Evolutionary conservation across 2,113 vertebrate genomes (phyloP), one percentile per base, ranked within the genome.

Genomic region (Diphyllodes magnificus): DNA sequence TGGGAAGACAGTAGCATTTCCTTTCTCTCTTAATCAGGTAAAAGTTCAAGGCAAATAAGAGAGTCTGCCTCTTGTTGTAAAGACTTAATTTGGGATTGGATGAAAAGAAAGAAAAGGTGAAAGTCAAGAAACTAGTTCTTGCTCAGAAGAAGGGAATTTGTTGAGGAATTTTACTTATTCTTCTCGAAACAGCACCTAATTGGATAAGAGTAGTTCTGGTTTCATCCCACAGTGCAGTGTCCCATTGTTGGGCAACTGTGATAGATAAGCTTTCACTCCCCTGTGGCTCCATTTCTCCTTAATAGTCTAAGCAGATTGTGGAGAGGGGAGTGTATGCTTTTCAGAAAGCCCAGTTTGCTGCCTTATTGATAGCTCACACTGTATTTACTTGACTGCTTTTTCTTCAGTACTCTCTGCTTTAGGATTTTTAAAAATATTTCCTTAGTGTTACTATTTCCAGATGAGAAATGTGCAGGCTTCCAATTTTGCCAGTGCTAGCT

Each of bases 291-390:
- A 5, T 49, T 93, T 90, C 73, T 87, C 13, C 50, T 85, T 87
- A 51, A 40, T 13, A 61, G 28, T 71, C 42, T 57, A 42, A 72
- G 54, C 1, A 0, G 27, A 40, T 63, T 56, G 31, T 63, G 49
- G 24, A 21, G 0, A 1, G 4, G 5, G 50, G 9, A 10, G 2
- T 5, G 5, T 33, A 5, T 9, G 7, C 44, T 80, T 87, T 66
- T 65, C 86, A 87, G 65, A 75, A 88, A 68, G 42, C 5, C 6
- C 37, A 35, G 15, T 95, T 75, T 53, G 24, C 45, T 65, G n/a
- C 35, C 5, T 56, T 85, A 7, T 8, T 65, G 68, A 47, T 69
- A 70, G 24, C 16, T 90, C 35, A 33, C 18, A 6, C 47, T 69
- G 23, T 72, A 44, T 82, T 84, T 88, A 35, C 11, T 50, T 35